Base-by-base conservation (phyloP, 2,113 vertebrate genomes). In the Bagarius yarrelli region DNA sequence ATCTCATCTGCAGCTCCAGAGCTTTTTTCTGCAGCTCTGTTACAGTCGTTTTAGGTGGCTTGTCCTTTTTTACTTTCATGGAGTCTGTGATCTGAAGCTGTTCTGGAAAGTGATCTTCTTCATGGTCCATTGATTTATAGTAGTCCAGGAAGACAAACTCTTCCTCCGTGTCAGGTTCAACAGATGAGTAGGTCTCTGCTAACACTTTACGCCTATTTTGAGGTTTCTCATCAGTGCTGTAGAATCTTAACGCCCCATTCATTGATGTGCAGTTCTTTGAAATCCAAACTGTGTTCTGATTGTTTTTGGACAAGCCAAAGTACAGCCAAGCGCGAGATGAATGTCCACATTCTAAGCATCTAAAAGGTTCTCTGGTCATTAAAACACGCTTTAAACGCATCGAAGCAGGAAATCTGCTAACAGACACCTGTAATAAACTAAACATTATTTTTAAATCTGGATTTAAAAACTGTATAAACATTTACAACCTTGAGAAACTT, bases 131-230 rank as follows among this genome's bases (percentile, higher is more conserved):
- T 82, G 75, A 2, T 40, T 88, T 92, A 78, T 82, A 79, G 8
- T 85, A 89, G 40, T 95, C 94, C 15, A 81, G 69, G 34, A 96
- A 95, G 40, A 94, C 86, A 76, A 97, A 95, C 55, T 16, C 61
- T 72, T 96, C 95, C 76, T 94, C 89, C 75, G 40, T 25, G 14
- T 88, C 85, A 32, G 86, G 86, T 18, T 87, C 89, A 6, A 93
- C 89, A 78, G 85, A 90, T 19, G 73, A 66, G 85, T 82, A 85
- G 18, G 15, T 61, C 3, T 56, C 60, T 52, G 47, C 50, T 1
- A 0, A 13, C 1, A 32, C 23, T 6, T 55, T 3, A 32, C 11
- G 12, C n/a, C 36, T 16, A 13, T 12, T 5, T 27, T 1, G 25
- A 5, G 59, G 50, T 34, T 32, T 23, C 47, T 9, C 23, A 5